Evolutionary conservation across 2,113 vertebrate species (phyloP).

Genomic region (Leptobrachium ailaonicum): DNA sequence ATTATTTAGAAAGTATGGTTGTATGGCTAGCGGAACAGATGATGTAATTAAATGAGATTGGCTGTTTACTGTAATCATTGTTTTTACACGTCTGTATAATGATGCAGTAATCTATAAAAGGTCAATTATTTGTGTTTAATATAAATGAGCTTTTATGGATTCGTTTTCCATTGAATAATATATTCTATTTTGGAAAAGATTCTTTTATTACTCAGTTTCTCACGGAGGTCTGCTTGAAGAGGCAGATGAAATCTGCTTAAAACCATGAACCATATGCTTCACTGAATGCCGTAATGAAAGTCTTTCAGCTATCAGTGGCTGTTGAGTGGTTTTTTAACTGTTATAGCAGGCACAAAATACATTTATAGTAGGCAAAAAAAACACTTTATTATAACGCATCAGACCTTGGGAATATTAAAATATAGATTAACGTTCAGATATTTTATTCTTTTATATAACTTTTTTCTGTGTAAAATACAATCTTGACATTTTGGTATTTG

Average conservation of each 20-base stretch:
- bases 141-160: background rate
- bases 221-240: slow-evolving; percentile 1
- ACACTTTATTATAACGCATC: background rate
- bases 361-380: background rate
- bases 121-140: background rate
- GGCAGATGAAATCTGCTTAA: slow-evolving; percentile 9
- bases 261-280: slow-evolving; percentile 13
- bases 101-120: background rate
- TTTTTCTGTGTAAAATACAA: no score
- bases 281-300: background rate
- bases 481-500: no score
- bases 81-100: background rate
- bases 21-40: no score
- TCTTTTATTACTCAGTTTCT: background rate
- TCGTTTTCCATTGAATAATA: background rate
- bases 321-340: slow-evolving; percentile 5
- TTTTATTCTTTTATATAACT: no score
- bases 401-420: background rate
- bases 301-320: background rate
- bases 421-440: background rate
- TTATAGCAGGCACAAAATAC: background rate
- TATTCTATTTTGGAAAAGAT: background rate
- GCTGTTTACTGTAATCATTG: no score
- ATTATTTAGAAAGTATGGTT: no score
- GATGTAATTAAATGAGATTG: background rate